These are phyloP conservation scores for Selenia dentaria DNA, from an alignment of 2,888 invertebrate species.

Conservation along the genomic window DNA sequence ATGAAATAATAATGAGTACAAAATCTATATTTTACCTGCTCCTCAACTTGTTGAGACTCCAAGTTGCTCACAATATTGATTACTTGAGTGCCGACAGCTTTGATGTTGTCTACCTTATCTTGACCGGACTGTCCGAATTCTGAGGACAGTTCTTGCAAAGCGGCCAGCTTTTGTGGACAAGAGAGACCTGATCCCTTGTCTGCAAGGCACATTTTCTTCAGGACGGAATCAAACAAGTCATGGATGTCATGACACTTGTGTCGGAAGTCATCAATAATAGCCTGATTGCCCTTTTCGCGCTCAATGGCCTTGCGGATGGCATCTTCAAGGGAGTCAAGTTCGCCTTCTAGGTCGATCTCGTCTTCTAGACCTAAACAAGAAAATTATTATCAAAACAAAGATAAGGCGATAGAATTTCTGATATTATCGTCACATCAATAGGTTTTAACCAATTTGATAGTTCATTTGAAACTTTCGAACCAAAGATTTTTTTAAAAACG, in stretches of 20 bases:
- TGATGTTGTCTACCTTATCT: constrained; percentile 88
- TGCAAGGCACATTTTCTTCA: constrained; percentile 92
- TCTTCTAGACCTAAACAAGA: constrained; percentile 82
- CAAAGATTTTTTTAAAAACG: too few relatives aligned
- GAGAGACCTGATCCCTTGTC: constrained; percentile 94
- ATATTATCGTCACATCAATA: too few relatives aligned
- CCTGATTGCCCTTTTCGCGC: constrained; percentile 90
- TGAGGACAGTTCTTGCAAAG: constrained; percentile 88
- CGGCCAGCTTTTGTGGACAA: constrained; percentile 91
- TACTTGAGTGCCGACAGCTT: constrained; percentile 88
- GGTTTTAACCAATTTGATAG: too few relatives aligned
- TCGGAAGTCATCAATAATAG: constrained; percentile 91
- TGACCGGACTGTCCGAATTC: constrained; percentile 91
- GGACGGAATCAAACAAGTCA: constrained; percentile 91
- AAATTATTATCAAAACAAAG: too few relatives aligned
- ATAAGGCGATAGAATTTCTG: too few relatives aligned
- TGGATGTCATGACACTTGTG: constrained; percentile 90
- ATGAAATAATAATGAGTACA: too few relatives aligned
- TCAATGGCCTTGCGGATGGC: constrained; percentile 89
- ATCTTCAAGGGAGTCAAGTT: constrained; percentile 88
- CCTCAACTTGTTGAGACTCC: constrained; percentile 95
- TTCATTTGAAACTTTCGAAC: too few relatives aligned
- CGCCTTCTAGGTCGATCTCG: constrained; percentile 88
- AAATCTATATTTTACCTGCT: constrained; percentile 87
- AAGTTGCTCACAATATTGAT: constrained; percentile 93